Conservation (phyloP, 2,797 vertebrate species). For the Sebastes paucispinis region DNA sequence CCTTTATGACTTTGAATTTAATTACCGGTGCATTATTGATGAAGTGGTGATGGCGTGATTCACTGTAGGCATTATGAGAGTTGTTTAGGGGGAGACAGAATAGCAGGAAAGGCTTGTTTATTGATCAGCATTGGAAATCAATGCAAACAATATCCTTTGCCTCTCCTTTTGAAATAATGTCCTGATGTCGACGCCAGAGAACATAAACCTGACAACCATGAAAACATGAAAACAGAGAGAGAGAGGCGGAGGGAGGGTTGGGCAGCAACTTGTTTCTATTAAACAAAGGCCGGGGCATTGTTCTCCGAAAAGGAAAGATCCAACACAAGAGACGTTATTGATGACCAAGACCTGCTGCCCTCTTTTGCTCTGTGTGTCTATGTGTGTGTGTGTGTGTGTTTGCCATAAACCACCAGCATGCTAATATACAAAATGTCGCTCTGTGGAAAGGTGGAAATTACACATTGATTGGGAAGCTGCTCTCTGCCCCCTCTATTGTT, state of each 20-base stretch:
- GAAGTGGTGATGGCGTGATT: background rate
- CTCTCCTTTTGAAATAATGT: constrained; percentile 10
- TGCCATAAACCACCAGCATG: background rate
- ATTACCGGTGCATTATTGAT: constrained; percentile 7
- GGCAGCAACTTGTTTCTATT: constrained; percentile 27
- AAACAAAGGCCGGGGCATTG: constrained; percentile 23
- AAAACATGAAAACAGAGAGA: constrained; percentile 3
- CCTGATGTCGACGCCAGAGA: background rate
- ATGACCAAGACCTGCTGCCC: background rate
- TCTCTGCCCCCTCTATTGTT: constrained; percentile 47
- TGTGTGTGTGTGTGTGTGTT: background rate
- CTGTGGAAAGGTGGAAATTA: constrained; percentile 32
- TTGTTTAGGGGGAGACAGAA: background rate
- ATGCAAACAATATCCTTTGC: background rate
- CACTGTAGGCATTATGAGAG: background rate
- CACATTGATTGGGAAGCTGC: constrained; percentile 48
- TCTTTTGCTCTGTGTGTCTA: background rate
- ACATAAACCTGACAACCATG: constrained; percentile 12
- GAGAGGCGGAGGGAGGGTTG: background rate
- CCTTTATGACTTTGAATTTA: background rate
- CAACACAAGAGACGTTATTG: constrained; percentile 1
- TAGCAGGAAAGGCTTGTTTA: background rate
- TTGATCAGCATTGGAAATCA: constrained; percentile 25
- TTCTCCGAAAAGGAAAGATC: constrained; percentile 42
- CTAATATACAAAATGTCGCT: constrained; percentile 11